A percentile compares a stretch with the other conserved stretches of the same genome.
Conservation (phyloP, 2,113 vertebrate genomes). For the Eurypyga helias region DNA sequence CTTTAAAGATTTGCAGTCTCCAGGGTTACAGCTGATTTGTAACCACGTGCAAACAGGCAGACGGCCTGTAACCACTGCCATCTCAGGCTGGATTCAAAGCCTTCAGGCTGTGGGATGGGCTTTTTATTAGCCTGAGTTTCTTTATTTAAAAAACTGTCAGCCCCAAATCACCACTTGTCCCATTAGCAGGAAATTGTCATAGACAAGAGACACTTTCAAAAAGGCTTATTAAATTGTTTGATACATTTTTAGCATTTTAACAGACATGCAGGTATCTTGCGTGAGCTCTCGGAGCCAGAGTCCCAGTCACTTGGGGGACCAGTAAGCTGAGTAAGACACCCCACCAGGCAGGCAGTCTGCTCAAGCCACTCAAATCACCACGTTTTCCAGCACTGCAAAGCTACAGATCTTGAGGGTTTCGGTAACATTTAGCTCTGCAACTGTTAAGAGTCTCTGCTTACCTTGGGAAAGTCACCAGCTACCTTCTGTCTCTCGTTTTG, state of each 20-base stretch:
- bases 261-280: not conserved
- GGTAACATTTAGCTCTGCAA: not conserved
- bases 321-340: not conserved
- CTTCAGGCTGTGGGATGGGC: not conserved
- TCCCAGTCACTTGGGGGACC: not conserved
- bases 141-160: not conserved
- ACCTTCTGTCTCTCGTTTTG: constrained; percentile 89
- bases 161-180: not conserved
- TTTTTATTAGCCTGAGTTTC: not conserved
- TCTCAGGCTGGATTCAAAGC: not conserved
- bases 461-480: constrained; percentile 91
- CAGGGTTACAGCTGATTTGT: not conserved
- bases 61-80: not conserved
- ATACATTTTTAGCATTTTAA: not conserved
- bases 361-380: not conserved
- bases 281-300: not conserved
- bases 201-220: not conserved
- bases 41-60: not conserved
- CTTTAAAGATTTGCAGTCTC: not conserved
- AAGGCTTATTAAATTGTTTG: not conserved
- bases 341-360: not conserved
- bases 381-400: not conserved
- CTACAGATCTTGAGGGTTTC: not conserved
- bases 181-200: not conserved
- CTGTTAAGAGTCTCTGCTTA: constrained; percentile 49